Evolutionary conservation across 1,140 invertebrate species (phyloP).

Genomic region (Bombus superbus): DNA sequence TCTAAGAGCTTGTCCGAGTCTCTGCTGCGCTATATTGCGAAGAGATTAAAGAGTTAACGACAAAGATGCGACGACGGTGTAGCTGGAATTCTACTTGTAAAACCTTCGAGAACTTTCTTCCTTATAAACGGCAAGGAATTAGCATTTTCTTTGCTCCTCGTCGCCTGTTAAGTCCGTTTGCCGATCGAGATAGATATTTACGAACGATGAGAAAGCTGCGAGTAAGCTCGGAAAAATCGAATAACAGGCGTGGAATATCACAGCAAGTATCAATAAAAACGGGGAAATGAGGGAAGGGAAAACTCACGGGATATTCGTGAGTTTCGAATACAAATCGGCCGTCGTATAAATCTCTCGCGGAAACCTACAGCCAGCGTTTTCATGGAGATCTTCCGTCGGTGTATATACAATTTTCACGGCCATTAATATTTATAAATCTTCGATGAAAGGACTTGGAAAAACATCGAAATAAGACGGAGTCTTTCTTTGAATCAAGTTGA

Average conservation of each 20-base stretch:
- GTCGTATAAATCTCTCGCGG: slow-evolving; percentile 31
- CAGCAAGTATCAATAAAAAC: slow-evolving; percentile 43
- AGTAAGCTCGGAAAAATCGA: slow-evolving; percentile 17
- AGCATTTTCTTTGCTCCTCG: neutral
- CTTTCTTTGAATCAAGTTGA: slow-evolving; percentile 6
- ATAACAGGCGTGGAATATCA: slow-evolving; percentile 26
- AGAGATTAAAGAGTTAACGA: no score
- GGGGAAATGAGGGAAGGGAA: neutral
- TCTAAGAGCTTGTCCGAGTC: no score
- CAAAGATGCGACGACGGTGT: no score
- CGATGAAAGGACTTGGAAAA: neutral
- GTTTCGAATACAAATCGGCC: slow-evolving; percentile 29
- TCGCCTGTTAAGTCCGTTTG: neutral
- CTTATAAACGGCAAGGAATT: neutral
- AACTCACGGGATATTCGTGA: neutral
- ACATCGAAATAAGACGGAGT: slow-evolving; percentile 22
- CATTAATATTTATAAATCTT: slow-evolving; percentile 50
- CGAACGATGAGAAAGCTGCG: neutral
- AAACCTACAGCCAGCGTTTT: slow-evolving; percentile 1
- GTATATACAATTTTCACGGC: slow-evolving; percentile 31
- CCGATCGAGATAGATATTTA: neutral
- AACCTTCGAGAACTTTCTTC: no score
- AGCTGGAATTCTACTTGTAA: neutral
- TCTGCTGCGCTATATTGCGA: no score
- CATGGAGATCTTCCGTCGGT: slow-evolving; percentile 20